Conservation (phyloP, 1,140 invertebrate genomes). For the Brachionus rotundiformis region DNA sequence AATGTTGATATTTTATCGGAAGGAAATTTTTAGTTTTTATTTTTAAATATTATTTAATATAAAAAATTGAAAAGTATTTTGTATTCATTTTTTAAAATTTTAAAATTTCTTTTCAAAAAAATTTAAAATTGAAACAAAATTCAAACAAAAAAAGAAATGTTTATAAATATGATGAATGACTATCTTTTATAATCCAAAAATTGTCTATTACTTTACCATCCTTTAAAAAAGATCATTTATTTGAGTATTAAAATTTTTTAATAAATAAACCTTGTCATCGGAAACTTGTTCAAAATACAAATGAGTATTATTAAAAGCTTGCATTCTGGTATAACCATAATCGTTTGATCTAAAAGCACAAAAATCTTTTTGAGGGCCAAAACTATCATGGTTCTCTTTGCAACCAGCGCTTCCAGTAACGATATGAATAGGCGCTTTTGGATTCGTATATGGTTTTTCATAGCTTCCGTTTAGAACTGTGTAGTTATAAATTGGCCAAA, state of each 20-base stretch:
- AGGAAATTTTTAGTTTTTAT: too few relatives aligned
- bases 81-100: neutral
- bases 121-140: neutral
- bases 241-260: neutral
- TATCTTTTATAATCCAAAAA: constrained; percentile 53
- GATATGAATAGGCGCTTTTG: constrained; percentile 82
- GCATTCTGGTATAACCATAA: constrained; percentile 85
- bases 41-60: too few relatives aligned
- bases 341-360: constrained; percentile 75
- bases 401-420: constrained; percentile 81
- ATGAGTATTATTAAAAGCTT: constrained; percentile 79
- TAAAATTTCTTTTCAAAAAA: neutral
- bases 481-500: constrained; percentile 66
- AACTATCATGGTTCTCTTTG: constrained; percentile 66
- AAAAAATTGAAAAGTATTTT: too few relatives aligned
- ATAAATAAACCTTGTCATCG: constrained; percentile 61
- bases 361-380: constrained; percentile 71
- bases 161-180: constrained; percentile 10
- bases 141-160: neutral
- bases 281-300: constrained; percentile 87
- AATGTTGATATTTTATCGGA: too few relatives aligned
- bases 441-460: constrained; percentile 75
- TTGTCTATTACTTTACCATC: constrained; percentile 53
- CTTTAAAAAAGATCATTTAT: constrained; percentile 34
- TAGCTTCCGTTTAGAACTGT: constrained; percentile 70